phyloP scores from a whole-genome alignment of 2,888 invertebrate species.

The Pachliopta kotzebuea region DNA sequence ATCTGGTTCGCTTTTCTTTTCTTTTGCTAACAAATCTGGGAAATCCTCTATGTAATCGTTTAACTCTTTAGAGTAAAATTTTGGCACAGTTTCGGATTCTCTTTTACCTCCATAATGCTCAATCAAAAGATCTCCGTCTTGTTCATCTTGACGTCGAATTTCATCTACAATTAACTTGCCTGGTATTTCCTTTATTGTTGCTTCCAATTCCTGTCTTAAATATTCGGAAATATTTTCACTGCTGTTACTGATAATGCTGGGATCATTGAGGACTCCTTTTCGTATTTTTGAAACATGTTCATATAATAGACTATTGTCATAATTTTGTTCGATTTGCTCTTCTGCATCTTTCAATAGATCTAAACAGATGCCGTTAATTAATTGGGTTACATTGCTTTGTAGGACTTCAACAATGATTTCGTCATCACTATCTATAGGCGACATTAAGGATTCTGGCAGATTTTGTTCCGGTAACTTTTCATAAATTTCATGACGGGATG shows the following conservation, averaged over 20 bases:
- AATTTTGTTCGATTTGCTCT: constrained; percentile 1
- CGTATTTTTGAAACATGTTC: not conserved
- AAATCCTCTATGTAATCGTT: not conserved
- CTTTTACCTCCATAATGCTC: not conserved
- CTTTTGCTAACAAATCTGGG: not conserved
- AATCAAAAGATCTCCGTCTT: not conserved
- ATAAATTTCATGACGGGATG: not conserved
- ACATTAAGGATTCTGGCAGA: not conserved
- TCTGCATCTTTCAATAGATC: constrained; percentile 10
- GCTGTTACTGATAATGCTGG: not conserved
- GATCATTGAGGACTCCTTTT: not conserved
- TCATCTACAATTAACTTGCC: constrained; percentile 3
- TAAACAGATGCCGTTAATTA: constrained; percentile 9
- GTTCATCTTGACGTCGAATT: constrained; percentile 4
- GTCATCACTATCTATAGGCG: not conserved
- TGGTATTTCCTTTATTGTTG: constrained; percentile 16
- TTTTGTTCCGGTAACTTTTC: constrained; percentile 13
- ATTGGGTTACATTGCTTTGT: constrained; percentile 1
- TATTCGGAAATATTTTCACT: constrained; percentile 9
- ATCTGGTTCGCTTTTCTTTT: not conserved
- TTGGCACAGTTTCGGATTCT: not conserved
- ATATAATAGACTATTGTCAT: not conserved
- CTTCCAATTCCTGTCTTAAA: constrained; percentile 9
- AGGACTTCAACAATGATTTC: not conserved
- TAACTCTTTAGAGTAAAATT: not conserved